Base-by-base conservation (phyloP, 2,113 vertebrate genomes). In the Dasyprocta punctata region DNA sequence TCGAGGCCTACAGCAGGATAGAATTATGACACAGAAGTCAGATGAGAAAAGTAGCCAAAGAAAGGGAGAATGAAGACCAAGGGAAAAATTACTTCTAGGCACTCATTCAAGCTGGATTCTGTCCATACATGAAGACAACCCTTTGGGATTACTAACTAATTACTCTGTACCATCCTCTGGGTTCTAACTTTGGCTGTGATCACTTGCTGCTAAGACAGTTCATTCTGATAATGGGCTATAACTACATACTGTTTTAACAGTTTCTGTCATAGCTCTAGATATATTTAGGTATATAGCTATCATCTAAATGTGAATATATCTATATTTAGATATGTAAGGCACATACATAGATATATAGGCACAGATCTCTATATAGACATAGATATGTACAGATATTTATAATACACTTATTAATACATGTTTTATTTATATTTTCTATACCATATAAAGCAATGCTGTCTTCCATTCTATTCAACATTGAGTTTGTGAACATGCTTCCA, bases 371-470 rank as follows among this genome's bases (percentile, higher is more conserved):
- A 56, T 33, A 47, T 19, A 44, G 13, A 54, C 17, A 67, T 36
- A 71, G 30, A 58, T 7, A 93, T 12, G 36, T 9, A 84, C 26
- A 89, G 38, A 87, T 75, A 93, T 84, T 84, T 92, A 24, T 65
- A 61, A 67, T n/a, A 1, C 2, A 77, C 9, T 49, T 84, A 56
- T 36, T 63, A 52, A 44, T 14, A 16, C 60, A 49, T 82, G 14
- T 83, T 97, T 94, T 20, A 87, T 73, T 77, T 91, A 14, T 85
- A 85, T 49, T 60, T 97, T 95, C 28, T 63, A 38, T 1, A 80
- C 22, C 6, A 52, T 61, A 49, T 84, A 83, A 78, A 91, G 11
- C 12, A 84, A 3, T 67, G 1, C 67, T 90, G 10, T 73, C 24
- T 63, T 96, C 41, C 75, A 11, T 86, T 83, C 16, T 92, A 3